Evolutionary conservation across 2,113 vertebrate genomes (phyloP), one percentile per base, ranked within the genome.

Genomic region (Gallinago undulata): DNA sequence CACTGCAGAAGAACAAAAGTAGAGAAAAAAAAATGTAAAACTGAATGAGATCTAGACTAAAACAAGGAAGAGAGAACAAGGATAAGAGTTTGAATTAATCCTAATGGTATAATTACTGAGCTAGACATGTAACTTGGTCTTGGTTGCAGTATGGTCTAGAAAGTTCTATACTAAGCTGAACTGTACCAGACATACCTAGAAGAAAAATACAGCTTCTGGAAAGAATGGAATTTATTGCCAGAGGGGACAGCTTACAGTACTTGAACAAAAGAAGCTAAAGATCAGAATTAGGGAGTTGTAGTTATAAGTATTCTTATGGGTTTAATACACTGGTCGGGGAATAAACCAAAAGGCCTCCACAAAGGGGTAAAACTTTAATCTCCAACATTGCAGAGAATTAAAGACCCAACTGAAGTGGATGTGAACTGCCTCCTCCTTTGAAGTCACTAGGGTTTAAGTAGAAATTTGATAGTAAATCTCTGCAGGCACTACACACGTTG

Each of bases 391-490:
- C 39, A 92, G 43, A 94, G 33, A 86, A 72, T 81, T 91, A 96
- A 84, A 82, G 64, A 95, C 83, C 84, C 91, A 56, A 76, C 76
- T 80, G 86, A 96, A 97, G 95, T 73, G 41, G 84, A 92, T 87
- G 59, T n/a, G 41, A n/a, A 87, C 68, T 92, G 57, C 11, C 17
- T 91, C 73, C 41, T 94, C 63, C 89, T 97, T 87, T 94, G 15
- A 97, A 96, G 78, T 96, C 82, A 97, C 95, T 67, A 91, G 77
- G 75, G 95, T 89, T 96, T 88, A 97, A 97, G 91, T 57, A 97
- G 78, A 96, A 97, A 96, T 31, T 86, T 70, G 93, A 94, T 57
- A 97, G 91, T 90, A 97, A 95, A 93, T 96, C 97, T 96, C 90
- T 95, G 86, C 93, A 96, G 35, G 47, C 77, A 95, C 96, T 94